Evolutionary conservation across 2,113 vertebrate genomes (phyloP).

Genomic region (Ceratotherium simum): DNA sequence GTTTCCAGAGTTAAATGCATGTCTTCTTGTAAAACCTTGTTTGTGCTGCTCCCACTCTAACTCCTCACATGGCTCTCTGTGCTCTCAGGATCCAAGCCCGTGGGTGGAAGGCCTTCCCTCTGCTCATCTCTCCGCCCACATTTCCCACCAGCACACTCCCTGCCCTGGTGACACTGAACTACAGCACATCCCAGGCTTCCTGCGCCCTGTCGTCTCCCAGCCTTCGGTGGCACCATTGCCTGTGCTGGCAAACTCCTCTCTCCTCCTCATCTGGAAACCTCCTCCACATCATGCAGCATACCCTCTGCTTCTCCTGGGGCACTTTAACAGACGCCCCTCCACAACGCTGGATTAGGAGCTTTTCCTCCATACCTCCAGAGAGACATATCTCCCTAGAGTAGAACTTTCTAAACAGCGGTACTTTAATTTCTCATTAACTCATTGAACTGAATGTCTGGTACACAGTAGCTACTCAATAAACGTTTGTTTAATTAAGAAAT

Average conservation of each 20-base stretch:
- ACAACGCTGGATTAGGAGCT: neutral
- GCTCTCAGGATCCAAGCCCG: fast-evolving
- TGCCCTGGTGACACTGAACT: fast-evolving
- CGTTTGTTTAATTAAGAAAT: neutral
- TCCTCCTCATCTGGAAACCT: neutral
- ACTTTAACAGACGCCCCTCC: fast-evolving
- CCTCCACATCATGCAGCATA: fast-evolving
- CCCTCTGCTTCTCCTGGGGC: fast-evolving
- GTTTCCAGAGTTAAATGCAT: fast-evolving
- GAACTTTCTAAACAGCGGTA: neutral
- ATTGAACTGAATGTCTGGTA: neutral
- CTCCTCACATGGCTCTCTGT: neutral
- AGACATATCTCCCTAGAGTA: neutral
- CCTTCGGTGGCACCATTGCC: fast-evolving
- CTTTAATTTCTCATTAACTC: neutral
- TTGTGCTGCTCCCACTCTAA: fast-evolving
- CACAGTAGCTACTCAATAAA: neutral
- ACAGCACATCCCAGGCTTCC: neutral
- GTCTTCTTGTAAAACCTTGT: neutral
- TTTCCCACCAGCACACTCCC: too few species aligned
- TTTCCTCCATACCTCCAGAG: neutral
- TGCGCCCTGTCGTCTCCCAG: fast-evolving
- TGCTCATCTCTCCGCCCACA: neutral
- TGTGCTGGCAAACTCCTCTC: neutral
- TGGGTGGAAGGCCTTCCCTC: fast-evolving